Evolutionary conservation across 1,140 invertebrate genomes (phyloP).

Genomic region (Drosophila nikananu): DNA sequence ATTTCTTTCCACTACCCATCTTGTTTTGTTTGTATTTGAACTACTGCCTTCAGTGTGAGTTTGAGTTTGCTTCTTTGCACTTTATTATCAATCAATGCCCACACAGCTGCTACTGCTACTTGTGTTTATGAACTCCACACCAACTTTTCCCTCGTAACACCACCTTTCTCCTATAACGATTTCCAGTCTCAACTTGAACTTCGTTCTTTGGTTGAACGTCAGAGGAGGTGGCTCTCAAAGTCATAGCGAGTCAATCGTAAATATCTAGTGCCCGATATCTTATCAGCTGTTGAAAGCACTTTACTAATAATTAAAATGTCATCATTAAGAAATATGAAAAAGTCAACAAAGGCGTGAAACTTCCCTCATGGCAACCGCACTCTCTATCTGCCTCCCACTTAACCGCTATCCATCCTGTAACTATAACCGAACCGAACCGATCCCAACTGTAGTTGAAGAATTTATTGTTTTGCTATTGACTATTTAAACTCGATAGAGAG

Average conservation of each 20-base stretch:
- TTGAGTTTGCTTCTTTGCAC: conserved; percentile 6
- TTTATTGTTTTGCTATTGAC: conserved; percentile 78
- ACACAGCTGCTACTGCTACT: conserved; percentile 35
- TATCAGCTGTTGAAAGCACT: conserved; percentile 80
- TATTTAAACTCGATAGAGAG: conserved; percentile 69
- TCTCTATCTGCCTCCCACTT: conserved; percentile 8
- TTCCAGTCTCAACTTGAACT: conserved; percentile 50
- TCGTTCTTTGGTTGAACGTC: conserved; percentile 32
- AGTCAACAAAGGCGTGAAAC: conserved; percentile 68
- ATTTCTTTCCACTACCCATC: not conserved
- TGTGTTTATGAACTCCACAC: conserved; percentile 15
- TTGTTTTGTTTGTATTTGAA: conserved; percentile 12
- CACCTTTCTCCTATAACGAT: conserved; percentile 12
- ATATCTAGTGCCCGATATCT: conserved; percentile 79
- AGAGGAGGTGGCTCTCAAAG: conserved; percentile 39
- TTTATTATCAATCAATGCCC: conserved; percentile 43
- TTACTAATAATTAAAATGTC: conserved; percentile 84
- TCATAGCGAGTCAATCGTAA: conserved; percentile 54
- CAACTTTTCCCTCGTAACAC: conserved; percentile 1
- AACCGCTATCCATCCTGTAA: conserved; percentile 6
- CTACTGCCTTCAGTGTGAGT: conserved; percentile 3
- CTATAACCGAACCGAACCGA: conserved; percentile 38
- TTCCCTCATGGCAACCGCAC: conserved; percentile 16
- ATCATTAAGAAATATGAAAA: conserved; percentile 84
- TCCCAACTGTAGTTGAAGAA: conserved; percentile 60